phyloP scores from a whole-genome alignment of 2,113 vertebrate genomes.

The Pseudopipra pipra region DNA sequence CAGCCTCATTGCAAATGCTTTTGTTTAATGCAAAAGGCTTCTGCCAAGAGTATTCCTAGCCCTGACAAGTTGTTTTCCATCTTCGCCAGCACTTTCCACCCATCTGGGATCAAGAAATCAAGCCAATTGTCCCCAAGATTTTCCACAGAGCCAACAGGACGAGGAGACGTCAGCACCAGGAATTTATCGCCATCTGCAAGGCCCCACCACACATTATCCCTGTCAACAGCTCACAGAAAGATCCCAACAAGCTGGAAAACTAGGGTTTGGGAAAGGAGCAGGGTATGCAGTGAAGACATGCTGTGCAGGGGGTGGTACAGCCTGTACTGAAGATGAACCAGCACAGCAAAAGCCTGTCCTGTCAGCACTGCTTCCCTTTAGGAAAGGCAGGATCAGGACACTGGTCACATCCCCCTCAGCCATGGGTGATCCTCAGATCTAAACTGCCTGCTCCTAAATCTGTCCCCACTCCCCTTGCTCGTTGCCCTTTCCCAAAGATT shows the following conservation, averaged over 20 bases:
- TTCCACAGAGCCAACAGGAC: background rate
- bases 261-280: background rate
- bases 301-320: background rate
- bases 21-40: background rate
- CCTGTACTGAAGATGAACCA: background rate
- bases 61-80: background rate
- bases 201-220: background rate
- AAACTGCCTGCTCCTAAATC: background rate
- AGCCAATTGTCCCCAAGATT: background rate
- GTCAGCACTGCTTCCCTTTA: accelerated
- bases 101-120: background rate
- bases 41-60: background rate
- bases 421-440: accelerated
- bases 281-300: background rate
- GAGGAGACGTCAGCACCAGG: background rate
- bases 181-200: background rate
- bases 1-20: background rate
- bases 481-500: background rate
- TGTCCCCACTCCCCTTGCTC: background rate
- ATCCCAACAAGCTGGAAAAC: background rate
- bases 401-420: accelerated
- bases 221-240: background rate
- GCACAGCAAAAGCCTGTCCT: background rate
- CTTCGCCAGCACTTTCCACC: background rate
- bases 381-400: background rate